Conservation (phyloP, 2,888 invertebrate genomes). For the Eutolmus rufibarbis region DNA sequence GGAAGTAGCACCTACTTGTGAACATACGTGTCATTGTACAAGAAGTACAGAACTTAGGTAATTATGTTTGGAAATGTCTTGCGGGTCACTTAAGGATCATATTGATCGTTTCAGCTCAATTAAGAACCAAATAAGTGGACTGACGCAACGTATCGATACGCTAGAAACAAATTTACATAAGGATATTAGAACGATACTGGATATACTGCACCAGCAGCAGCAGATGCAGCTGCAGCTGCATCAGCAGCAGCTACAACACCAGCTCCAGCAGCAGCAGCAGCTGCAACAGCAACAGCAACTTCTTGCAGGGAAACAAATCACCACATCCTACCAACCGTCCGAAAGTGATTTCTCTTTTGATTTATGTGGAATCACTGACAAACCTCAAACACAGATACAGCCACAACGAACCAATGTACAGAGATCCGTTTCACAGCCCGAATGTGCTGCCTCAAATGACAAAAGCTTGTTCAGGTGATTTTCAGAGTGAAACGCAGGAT, state of each 20-base stretch:
- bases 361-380: constrained; percentile 50
- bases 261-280: constrained; percentile 51
- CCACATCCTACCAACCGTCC: constrained; percentile 55
- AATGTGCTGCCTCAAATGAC: constrained; percentile 52
- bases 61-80: not conserved
- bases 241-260: constrained; percentile 51
- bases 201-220: constrained; percentile 54
- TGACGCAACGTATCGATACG: constrained; percentile 53
- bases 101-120: constrained; percentile 49
- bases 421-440: constrained; percentile 55
- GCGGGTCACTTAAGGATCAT: not conserved
- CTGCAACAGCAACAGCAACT: constrained; percentile 51
- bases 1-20: constrained; percentile 31
- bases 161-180: constrained; percentile 54
- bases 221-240: constrained; percentile 52
- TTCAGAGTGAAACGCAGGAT: not conserved
- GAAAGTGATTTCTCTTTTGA: constrained; percentile 56
- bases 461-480: constrained; percentile 53
- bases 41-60: constrained; percentile 51
- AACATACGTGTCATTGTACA: constrained; percentile 49
- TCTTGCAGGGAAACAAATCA: constrained; percentile 50
- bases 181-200: constrained; percentile 54
- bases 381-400: constrained; percentile 49
- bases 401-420: constrained; percentile 53
- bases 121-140: constrained; percentile 53